These are phyloP conservation scores for Enteromius unitaeniatus DNA, from an alignment of 2,797 vertebrate species.

Conservation along the genomic window DNA sequence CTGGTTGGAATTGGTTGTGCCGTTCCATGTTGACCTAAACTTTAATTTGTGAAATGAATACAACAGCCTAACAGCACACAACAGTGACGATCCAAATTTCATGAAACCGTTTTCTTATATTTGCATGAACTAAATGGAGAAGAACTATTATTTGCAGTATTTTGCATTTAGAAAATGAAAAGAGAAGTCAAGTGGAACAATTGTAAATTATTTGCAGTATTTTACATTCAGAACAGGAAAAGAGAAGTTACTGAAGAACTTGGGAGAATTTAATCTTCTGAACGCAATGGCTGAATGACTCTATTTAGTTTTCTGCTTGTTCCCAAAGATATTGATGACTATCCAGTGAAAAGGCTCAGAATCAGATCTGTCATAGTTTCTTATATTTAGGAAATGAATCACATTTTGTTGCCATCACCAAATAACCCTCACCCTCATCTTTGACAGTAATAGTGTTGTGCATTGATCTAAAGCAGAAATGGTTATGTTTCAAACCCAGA, in stretches of 20 bases:
- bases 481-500: neutral
- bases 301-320: constrained; percentile 10
- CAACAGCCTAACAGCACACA: neutral
- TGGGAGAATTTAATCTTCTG: constrained; percentile 13
- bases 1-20: neutral
- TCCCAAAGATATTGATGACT: constrained; percentile 8
- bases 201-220: constrained; percentile 19
- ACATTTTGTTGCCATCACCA: neutral
- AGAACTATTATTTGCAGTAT: constrained; percentile 11
- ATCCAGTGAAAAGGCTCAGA: neutral
- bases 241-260: neutral
- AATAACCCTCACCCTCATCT: neutral
- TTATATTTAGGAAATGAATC: constrained; percentile 5
- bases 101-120: neutral
- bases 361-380: neutral
- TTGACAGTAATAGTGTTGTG: constrained; percentile 12
- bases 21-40: neutral
- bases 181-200: constrained; percentile 17
- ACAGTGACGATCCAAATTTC: neutral
- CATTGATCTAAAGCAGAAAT: neutral
- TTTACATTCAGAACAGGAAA: constrained; percentile 20
- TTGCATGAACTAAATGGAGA: constrained; percentile 12
- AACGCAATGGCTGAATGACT: neutral
- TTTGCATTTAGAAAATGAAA: constrained; percentile 25
- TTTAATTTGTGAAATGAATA: neutral